Base-by-base conservation (phyloP, 2,888 invertebrate genomes). In the Hirudinaria manillensis region DNA sequence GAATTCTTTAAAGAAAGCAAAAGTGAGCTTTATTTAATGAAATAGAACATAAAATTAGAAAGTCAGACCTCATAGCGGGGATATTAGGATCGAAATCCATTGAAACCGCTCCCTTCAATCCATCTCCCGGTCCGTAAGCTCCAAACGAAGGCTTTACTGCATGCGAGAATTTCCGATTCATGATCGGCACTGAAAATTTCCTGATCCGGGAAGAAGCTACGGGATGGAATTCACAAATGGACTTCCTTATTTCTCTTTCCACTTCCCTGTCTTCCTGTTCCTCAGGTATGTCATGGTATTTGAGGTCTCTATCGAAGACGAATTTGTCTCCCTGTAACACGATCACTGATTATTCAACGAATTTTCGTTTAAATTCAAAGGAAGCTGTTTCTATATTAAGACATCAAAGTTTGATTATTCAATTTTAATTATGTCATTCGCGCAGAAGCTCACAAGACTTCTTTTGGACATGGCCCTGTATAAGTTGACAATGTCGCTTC, bases 281-380 rank as follows among this genome's bases (percentile, higher is more conserved):
- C n/a, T 68, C 68, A 32, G 68, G 68, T 19, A 74, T 38, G 51
- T 74, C 74, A 21, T 74, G 74, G 24, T 74, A 74, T 21, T 27
- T 66, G 29, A 74, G 67, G 51, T 74, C 74, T 34, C 74, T 27
- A 29, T 74, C 74, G 29, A 68, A 36, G n/a, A 68, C 32, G 32
- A 4, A 36, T 13, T 2, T 34, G 4, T 61, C 61, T 61, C 61
- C 61, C 61, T 61, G 61, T 1, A 27, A 27, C 6, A 29, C n/a
- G 21, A 16, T 61, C 29, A 27, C 10, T 61, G 21, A 53, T 61
- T 16, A 45, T 16, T 45, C 45, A 7, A 45, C 16, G 10, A 45
- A 10, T 45, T 45, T 45, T 45, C 45, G 16, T 10, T 4, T 45
- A 10, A 45, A 16, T 45, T 45, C 45, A 45, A 45, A 4, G 10